Evolutionary conservation across 92 coral and sea anemone species (phyloP), one percentile per base, ranked within the genome.

Genomic region (Epizoanthus scotinus): DNA sequence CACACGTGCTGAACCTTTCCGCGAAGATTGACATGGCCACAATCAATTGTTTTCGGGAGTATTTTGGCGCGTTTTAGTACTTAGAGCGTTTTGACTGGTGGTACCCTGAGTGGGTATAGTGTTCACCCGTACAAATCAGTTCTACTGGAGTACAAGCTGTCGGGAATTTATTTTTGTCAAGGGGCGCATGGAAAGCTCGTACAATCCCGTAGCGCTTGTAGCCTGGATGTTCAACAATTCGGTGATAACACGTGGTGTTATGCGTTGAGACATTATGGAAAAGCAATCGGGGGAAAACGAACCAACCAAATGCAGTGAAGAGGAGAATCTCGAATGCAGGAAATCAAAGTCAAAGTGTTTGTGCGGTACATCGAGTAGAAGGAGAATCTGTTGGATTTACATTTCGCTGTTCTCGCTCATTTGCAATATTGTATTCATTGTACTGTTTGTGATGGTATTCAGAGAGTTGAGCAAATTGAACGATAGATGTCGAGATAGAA

Each of bases 51-150:
- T 89, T 87, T 85, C 62, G 71, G 81, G 78, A 82, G 86, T 44
- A 86, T 89, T 92, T 93, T 93, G 97, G 97, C 97, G 97, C 92
- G 97, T 73, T 88, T 88, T 84, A 63, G 79, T 79, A 62, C 88
- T 84, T 73, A 82, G 88, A 78, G 79, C 77, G 50, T 65, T 87
- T 71, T 83, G 75, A 84, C 88, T 86, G 91, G 84, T 87, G 85
- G 65, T 70, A 61, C 78, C 42, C 70, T 31, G 61, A 83, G 82
- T 54, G 66, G 81, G 86, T 78, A 73, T 68, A 66, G 62, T 81
- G 82, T 70, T 52, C 82, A 75, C 36, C 60, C 40, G 67, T 57
- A 75, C 68, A 38, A 75, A 22, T 75, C 61, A 83, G 88, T 67
- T 34, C 71, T 17, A 61, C 83, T 84, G 86, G 77, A 64, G 82